phyloP scores from a whole-genome alignment of 1,140 invertebrate genomes.

The Yoshiicerus persimilis region DNA sequence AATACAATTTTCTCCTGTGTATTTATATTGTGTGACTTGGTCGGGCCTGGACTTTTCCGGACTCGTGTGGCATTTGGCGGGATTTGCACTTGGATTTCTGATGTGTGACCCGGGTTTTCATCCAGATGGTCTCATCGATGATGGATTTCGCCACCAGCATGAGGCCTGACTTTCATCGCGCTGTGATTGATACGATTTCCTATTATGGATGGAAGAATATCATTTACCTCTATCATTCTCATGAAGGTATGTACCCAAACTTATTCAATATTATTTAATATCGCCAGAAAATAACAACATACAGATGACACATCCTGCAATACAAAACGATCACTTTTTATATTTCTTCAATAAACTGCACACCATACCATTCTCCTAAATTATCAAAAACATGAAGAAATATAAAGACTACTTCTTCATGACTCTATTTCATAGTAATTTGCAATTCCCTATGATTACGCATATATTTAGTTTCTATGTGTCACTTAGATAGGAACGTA shows the following conservation, averaged over 20 bases:
- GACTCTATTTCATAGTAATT: neutral
- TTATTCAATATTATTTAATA: neutral
- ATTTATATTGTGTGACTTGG: neutral
- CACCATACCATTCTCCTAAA: too few species aligned
- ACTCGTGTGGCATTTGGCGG: neutral
- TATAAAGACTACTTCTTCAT: too few species aligned
- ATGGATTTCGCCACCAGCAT: slow-evolving; percentile 87
- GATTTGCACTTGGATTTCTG: neutral
- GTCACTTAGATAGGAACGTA: too few species aligned
- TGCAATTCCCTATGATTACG: neutral
- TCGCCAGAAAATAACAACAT: neutral
- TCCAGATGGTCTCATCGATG: slow-evolving; percentile 49
- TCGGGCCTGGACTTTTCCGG: neutral
- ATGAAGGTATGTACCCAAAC: slow-evolving; percentile 77
- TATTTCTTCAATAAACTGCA: too few species aligned
- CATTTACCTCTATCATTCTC: slow-evolving; percentile 92
- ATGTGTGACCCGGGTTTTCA: neutral
- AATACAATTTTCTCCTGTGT: neutral
- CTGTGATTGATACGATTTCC: slow-evolving; percentile 87
- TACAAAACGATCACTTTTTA: neutral
- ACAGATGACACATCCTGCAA: neutral
- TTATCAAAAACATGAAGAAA: too few species aligned
- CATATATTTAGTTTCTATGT: too few species aligned
- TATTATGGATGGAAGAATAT: slow-evolving; percentile 90
- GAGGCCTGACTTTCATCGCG: slow-evolving; percentile 90